Evolutionary conservation across 2,888 invertebrate genomes (phyloP).

Genomic region (Metallyticus violacea): DNA sequence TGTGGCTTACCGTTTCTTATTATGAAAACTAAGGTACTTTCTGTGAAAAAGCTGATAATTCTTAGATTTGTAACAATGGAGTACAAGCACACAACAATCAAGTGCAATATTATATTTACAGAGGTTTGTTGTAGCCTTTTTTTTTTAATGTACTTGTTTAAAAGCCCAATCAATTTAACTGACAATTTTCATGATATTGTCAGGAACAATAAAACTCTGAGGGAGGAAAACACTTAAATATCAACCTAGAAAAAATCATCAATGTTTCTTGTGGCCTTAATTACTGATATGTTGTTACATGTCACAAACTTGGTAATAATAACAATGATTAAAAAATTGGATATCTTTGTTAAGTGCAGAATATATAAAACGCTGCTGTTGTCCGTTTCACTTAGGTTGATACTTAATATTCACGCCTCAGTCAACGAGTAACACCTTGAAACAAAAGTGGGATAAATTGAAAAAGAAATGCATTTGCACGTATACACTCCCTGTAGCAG

Average conservation of each 20-base stretch:
- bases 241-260: background rate
- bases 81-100: slow-evolving; percentile 26
- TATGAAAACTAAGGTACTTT: background rate
- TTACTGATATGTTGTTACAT: background rate
- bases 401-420: background rate
- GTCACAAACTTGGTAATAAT: background rate
- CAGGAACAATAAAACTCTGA: background rate
- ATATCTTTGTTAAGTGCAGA: background rate
- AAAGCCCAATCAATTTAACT: slow-evolving; percentile 3
- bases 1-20: background rate
- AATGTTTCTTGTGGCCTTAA: background rate
- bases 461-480: background rate
- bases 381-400: background rate
- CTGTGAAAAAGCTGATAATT: background rate
- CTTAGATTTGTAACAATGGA: slow-evolving; percentile 25
- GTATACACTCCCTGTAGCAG: background rate
- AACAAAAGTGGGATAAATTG: background rate
- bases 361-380: background rate
- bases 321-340: background rate
- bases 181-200: background rate
- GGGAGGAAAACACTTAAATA: background rate
- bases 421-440: background rate
- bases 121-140: background rate
- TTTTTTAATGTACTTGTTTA: background rate
- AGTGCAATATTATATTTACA: slow-evolving; percentile 26